Evolutionary conservation across 2,113 vertebrate genomes (phyloP).

Genomic region (Nematolebias whitei): DNA sequence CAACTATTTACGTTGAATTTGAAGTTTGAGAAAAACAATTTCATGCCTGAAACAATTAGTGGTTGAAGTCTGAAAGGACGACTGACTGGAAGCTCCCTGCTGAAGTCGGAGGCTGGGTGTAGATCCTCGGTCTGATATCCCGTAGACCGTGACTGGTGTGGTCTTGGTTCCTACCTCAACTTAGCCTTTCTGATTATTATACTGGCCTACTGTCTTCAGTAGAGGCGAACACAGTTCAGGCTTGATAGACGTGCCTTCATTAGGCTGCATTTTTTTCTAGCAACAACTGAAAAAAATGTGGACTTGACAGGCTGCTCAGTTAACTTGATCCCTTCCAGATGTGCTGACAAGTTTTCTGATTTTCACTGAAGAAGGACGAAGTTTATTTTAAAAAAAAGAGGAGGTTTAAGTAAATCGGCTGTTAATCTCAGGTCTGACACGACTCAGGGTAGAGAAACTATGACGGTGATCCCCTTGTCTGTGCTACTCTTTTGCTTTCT

Average conservation of each 20-base stretch:
- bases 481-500: slow-evolving; percentile 24
- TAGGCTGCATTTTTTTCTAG: slow-evolving; percentile 33
- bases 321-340: slow-evolving; percentile 78
- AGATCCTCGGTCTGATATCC: slow-evolving; percentile 66
- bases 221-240: slow-evolving; percentile 64
- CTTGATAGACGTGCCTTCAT: slow-evolving; percentile 74
- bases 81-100: slow-evolving; percentile 47
- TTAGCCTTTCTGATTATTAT: slow-evolving; percentile 65
- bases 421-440: slow-evolving; percentile 45
- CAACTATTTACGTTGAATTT: slow-evolving; percentile 69
- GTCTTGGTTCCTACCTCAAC: slow-evolving; percentile 42
- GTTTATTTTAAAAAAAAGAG: slow-evolving; percentile 33
- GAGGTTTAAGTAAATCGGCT: slow-evolving; percentile 38
- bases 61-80: slow-evolving; percentile 50
- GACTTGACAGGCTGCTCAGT: slow-evolving; percentile 66
- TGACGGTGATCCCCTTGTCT: slow-evolving; percentile 6
- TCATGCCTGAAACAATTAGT: slow-evolving; percentile 69
- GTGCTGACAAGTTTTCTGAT: slow-evolving; percentile 72
- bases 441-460: slow-evolving; percentile 3
- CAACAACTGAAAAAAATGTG: slow-evolving; percentile 42
- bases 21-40: slow-evolving; percentile 69
- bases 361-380: slow-evolving; percentile 38
- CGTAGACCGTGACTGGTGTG: slow-evolving; percentile 57
- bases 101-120: slow-evolving; percentile 44
- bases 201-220: slow-evolving; percentile 64